phyloP scores from a whole-genome alignment of 1,140 invertebrate genomes.

The Hylaeus volcanicus region DNA sequence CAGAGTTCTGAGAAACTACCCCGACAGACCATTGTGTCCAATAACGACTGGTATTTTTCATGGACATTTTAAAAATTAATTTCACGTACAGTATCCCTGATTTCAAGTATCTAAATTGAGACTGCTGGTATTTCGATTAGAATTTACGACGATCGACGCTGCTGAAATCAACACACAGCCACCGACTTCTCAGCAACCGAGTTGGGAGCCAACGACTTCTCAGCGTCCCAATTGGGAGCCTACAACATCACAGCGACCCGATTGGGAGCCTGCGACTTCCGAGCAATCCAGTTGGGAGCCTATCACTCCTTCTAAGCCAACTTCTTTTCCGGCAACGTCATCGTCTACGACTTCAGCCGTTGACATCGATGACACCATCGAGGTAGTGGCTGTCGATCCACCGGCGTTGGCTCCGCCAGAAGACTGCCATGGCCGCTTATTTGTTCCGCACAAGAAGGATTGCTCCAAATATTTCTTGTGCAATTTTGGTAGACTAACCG shows the following conservation, averaged over 20 bases:
- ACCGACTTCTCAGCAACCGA: slow-evolving; percentile 40
- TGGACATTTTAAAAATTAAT: too few species aligned
- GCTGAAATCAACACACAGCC: neutral
- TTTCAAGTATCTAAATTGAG: neutral
- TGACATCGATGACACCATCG: slow-evolving; percentile 67
- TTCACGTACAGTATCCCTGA: too few species aligned
- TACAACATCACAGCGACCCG: too few species aligned
- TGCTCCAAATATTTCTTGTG: slow-evolving; percentile 91
- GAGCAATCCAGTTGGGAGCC: slow-evolving; percentile 46
- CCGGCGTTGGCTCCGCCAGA: slow-evolving; percentile 56
- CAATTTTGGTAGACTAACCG: slow-evolving; percentile 85
- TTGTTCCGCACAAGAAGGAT: slow-evolving; percentile 84
- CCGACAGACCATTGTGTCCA: slow-evolving; percentile 75
- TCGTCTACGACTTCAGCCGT: slow-evolving; percentile 24
- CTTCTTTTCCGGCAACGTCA: slow-evolving; percentile 47
- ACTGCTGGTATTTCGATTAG: neutral
- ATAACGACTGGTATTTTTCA: slow-evolving; percentile 59
- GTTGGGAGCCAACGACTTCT: slow-evolving; percentile 41
- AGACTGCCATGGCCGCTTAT: slow-evolving; percentile 83
- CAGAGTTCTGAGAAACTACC: slow-evolving; percentile 85
- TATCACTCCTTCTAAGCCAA: slow-evolving; percentile 48
- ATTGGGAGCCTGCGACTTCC: slow-evolving; percentile 22
- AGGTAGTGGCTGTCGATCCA: slow-evolving; percentile 65
- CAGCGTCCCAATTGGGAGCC: neutral
- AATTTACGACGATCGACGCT: slow-evolving; percentile 25